Evolutionary conservation across 1,140 invertebrate genomes (phyloP).

Genomic region (Aphidius gifuensis): DNA sequence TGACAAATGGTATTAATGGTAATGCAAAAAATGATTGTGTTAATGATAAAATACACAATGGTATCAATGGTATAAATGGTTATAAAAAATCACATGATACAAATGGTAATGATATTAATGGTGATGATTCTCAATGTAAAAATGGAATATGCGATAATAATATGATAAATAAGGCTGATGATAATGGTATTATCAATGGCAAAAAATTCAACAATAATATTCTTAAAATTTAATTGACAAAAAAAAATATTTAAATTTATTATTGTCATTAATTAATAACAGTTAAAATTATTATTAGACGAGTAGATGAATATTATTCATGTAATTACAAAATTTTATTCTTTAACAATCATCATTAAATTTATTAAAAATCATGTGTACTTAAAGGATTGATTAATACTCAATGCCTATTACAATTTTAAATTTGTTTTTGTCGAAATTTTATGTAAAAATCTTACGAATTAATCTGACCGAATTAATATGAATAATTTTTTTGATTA

Average conservation of each 20-base stretch:
- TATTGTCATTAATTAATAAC: slow-evolving; percentile 10
- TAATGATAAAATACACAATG: slow-evolving; percentile 5
- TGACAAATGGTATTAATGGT: slow-evolving; percentile 6
- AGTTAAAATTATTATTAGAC: not conserved
- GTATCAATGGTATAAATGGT: not conserved
- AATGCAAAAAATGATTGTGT: slow-evolving; percentile 1
- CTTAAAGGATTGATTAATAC: too few relatives aligned
- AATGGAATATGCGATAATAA: too few relatives aligned
- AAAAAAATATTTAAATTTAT: slow-evolving; percentile 4
- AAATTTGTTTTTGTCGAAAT: too few relatives aligned
- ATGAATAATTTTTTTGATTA: too few relatives aligned
- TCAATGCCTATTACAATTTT: too few relatives aligned
- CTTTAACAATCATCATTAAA: too few relatives aligned
- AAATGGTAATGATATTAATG: not conserved
- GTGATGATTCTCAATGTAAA: not conserved
- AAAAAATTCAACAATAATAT: slow-evolving; percentile 9
- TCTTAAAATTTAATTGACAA: slow-evolving; percentile 1
- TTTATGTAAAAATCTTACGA: too few relatives aligned
- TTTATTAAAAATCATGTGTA: too few relatives aligned
- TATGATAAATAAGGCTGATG: not conserved
- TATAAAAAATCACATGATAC: not conserved
- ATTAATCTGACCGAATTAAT: too few relatives aligned
- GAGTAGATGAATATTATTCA: too few relatives aligned
- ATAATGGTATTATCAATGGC: not conserved
- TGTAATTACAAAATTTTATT: too few relatives aligned